Base-by-base conservation (phyloP, 2,113 vertebrate genomes). In the Nycticebus coucang region DNA sequence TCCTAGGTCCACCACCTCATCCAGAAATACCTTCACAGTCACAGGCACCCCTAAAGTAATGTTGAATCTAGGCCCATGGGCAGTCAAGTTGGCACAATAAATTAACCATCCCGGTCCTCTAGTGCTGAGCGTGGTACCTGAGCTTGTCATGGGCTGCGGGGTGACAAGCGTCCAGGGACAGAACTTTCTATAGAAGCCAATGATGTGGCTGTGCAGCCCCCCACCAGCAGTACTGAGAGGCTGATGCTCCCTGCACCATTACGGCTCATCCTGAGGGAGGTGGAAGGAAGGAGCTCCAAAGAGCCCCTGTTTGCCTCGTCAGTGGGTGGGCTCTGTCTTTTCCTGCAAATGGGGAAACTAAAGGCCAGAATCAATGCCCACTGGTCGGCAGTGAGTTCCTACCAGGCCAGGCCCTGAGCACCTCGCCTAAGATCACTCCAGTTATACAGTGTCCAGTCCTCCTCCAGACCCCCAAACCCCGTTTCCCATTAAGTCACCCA, bases 401-500 rank as follows among this genome's bases (percentile, higher is more conserved):
- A 18, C 72, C 0, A 12, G 60, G 30, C 1, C 3, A 2, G 60
- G 59, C 5, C 24, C 0, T 12, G 2, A 17, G 28, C 28, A 2
- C 6, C 87, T 41, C 6, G 3, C 87, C 37, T 33, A 50, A 1
- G 13, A 66, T 45, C 59, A 11, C 50, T 21, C 33, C 12, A 10
- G 2, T 26, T 60, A 21, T 8, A 21, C 50, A 8, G 55, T 0
- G 0, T 12, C 41, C 75, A 55, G 66, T 57, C 66, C 45, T 50
- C 64, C 0, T 79, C n/a, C 12, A 3, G 0, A 4, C 50, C 45
- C 75, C n/a, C 13, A 3, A 60, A 17, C 4, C 62, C 69, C 0
- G 0, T 1, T 2, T 14, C 79, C 60, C 35, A 1, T 14, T 7
- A 59, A 11, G 37, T 19, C 37, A 4, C 21, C 21, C 45, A 33